Evolutionary conservation across 2,113 vertebrate genomes (phyloP).

Genomic region (Alaudala cheleensis): DNA sequence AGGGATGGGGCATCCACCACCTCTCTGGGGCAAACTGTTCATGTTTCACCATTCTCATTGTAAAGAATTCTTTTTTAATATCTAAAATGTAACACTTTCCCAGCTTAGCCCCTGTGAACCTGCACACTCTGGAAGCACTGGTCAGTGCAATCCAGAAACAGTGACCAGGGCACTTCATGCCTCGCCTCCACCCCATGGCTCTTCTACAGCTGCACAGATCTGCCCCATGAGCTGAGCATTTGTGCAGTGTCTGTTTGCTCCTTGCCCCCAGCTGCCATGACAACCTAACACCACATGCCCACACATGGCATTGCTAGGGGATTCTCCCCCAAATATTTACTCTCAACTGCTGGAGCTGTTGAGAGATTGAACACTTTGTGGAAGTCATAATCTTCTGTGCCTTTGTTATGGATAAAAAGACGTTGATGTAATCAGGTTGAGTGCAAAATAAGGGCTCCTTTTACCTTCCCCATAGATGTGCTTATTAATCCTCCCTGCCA

Average conservation of each 20-base stretch:
- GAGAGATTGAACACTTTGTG: slow-evolving; percentile 17
- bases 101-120: rapidly evolving
- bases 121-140: background rate
- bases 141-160: background rate
- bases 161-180: background rate
- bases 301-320: slow-evolving; percentile 39
- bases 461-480: background rate
- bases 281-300: slow-evolving; percentile 13
- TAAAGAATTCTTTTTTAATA: background rate
- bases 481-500: background rate
- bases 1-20: background rate
- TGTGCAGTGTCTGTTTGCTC: background rate
- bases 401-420: slow-evolving; percentile 1
- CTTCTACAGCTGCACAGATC: background rate
- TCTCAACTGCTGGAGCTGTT: background rate
- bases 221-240: background rate
- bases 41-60: background rate
- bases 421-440: background rate
- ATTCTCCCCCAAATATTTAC: slow-evolving; percentile 60
- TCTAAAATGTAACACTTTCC: background rate
- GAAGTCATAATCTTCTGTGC: background rate
- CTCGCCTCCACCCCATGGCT: rapidly evolving
- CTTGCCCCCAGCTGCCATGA: background rate
- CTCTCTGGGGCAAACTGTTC: background rate
- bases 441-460: background rate